These are phyloP conservation scores for Tricholauxania praeusta DNA, from an alignment of 2,888 invertebrate genomes.

Conservation along the genomic window DNA sequence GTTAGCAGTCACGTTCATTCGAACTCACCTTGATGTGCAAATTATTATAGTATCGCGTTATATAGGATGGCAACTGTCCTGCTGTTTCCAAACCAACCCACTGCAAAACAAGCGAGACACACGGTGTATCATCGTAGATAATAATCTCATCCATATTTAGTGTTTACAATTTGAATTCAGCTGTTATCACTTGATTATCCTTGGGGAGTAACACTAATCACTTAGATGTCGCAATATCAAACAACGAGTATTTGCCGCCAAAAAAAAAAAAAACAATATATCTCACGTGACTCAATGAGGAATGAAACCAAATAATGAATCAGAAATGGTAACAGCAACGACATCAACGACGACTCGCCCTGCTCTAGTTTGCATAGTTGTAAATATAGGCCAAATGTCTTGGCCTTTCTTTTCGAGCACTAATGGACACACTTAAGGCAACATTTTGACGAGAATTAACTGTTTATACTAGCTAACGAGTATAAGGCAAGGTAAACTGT, in stretches of 20 bases:
- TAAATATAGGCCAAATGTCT: conserved; percentile 21
- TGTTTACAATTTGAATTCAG: no score
- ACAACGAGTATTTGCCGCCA: conserved; percentile 32
- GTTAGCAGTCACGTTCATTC: conserved; percentile 10
- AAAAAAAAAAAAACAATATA: conserved; percentile 7
- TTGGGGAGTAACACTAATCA: background rate
- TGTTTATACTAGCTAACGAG: conserved; percentile 4
- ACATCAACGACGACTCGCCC: background rate
- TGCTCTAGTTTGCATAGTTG: conserved; percentile 3
- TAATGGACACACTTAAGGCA: conserved; percentile 17
- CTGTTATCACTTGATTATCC: no score
- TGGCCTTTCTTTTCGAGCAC: conserved; percentile 15
- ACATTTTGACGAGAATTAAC: conserved; percentile 11
- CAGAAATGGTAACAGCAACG: background rate
- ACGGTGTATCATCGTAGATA: no score
- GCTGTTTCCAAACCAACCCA: conserved; percentile 79
- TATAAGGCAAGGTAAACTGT: conserved; percentile 15
- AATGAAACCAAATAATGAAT: conserved; percentile 18
- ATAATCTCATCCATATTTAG: no score
- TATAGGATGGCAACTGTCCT: conserved; percentile 73
- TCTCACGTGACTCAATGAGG: conserved; percentile 7
- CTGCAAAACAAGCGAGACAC: conserved; percentile 55
- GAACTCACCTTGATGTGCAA: conserved; percentile 64
- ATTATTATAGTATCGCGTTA: conserved; percentile 76
- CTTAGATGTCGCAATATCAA: background rate